Evolutionary conservation across 2,888 invertebrate genomes (phyloP), one percentile per base, ranked within the genome.

Genomic region (Aspidapion aeneum): DNA sequence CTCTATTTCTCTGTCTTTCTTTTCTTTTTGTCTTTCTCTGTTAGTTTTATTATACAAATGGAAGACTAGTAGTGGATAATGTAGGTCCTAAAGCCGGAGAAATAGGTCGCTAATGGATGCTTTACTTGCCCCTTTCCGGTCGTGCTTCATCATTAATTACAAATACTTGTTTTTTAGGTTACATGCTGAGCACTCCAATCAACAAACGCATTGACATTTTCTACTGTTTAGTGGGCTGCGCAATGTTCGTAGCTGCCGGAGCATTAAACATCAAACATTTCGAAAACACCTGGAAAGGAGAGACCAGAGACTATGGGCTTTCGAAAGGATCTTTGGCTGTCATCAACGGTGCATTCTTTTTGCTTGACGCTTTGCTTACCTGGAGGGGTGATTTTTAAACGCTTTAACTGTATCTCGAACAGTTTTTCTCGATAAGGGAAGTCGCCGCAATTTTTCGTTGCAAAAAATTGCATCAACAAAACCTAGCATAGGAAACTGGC

Each of bases 161-260:
- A n/a, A n/a, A n/a, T n/a, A n/a, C n/a, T n/a, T n/a, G n/a, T 9
- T 20, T 82, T 83, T 21, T 78, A 89, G 91, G 90, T 61, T 87
- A 86, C 71, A 57, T 91, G 56, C 87, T 90, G 87, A 87, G 88
- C 74, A 88, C 90, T 0, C 88, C 89, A 1, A 84, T 90, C 52
- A 89, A 88, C 78, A 87, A 88, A 74, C 86, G 89, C 71, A 86
- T 91, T 69, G 92, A 93, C 72, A 87, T 93, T 57, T 91, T 90
- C 83, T 91, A 89, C 81, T 88, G 90, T 57, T 77, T 92, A 58
- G 81, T 89, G 21, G 93, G 92, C 21, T 87, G 88, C 57, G 86
- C 83, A 0, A 77, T 91, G 1, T 93, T 92, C 78, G 82, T 92
- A 55, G 86, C 88, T 19, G 86, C 88, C 22, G 93, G 91, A 21